Base-by-base conservation (phyloP, 2,113 vertebrate species). In the Coreoperca whiteheadi region DNA sequence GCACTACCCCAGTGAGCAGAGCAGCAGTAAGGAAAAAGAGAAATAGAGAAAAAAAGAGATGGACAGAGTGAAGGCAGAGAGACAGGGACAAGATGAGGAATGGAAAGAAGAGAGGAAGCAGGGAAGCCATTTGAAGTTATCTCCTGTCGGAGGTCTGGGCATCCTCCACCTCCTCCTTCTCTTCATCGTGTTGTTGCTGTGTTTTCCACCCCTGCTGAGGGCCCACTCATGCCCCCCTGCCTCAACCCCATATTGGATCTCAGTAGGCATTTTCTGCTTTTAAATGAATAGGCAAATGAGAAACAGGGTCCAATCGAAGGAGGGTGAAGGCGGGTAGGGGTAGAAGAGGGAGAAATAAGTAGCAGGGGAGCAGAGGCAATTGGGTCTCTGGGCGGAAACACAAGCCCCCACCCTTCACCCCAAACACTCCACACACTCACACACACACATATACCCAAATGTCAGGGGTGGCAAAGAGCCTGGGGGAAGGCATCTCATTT, bases 271-370 rank as follows among this genome's bases (percentile, higher is more conserved):
- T 96, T 94, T 94, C 90, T 91, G 91, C 91, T 94, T 95, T 95
- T 94, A 95, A 95, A 96, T 94, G 93, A 95, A 93, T 94, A 96
- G 91, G 94, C 94, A 96, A 96, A 96, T 96, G 94, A 95, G 94
- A 92, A 89, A 82, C 77, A 14, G 82, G 88, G 91, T 88, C 89
- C 91, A 93, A 92, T 89, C 53, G 88, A 85, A 88, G 73, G 82
- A 85, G 67, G 79, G 81, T 50, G 80, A 79, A 54, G 76, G 80
- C 18, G 79, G 85, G 87, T 56, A 89, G 79, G 87, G 86, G 87
- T 77, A 81, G 84, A 66, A 77, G 72, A 89, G 84, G 82, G 83
- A 87, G 81, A 84, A 88, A 86, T 57, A 76, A 92, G 76, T 91
- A 86, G 92, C 88, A 88, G 91, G 92, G 90, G 92, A 87, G 92